Evolutionary conservation across 2,888 invertebrate genomes (phyloP).

Genomic region (Drosophila formosana): DNA sequence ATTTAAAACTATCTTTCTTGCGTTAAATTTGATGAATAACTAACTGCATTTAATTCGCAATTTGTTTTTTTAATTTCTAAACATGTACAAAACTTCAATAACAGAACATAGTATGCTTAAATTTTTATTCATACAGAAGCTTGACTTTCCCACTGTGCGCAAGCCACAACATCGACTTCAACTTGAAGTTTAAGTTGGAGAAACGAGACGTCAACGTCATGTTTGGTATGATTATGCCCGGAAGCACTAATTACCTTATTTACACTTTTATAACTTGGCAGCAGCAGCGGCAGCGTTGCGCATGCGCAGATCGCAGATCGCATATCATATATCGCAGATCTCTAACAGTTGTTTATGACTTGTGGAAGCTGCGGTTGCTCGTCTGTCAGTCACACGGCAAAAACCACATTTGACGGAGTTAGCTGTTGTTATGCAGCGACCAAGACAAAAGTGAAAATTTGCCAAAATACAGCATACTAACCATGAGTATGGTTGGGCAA

Average conservation of each 20-base stretch:
- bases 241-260: slow-evolving; percentile 84
- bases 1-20: too few species aligned
- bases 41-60: too few species aligned
- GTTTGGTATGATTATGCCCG: slow-evolving; percentile 81
- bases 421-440: slow-evolving; percentile 36
- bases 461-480: slow-evolving; percentile 15
- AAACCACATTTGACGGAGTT: slow-evolving; percentile 57
- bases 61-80: too few species aligned
- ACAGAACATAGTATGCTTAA: not conserved
- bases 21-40: too few species aligned
- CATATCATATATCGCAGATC: slow-evolving; percentile 38
- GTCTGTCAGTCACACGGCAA: slow-evolving; percentile 6
- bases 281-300: slow-evolving; percentile 47
- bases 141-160: slow-evolving; percentile 13
- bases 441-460: slow-evolving; percentile 70
- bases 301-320: slow-evolving; percentile 50
- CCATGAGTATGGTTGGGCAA: slow-evolving; percentile 23
- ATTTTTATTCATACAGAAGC: not conserved
- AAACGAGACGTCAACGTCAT: slow-evolving; percentile 62
- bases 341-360: slow-evolving; percentile 71
- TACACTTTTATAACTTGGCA: slow-evolving; percentile 81
- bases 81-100: too few species aligned
- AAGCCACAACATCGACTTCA: not conserved
- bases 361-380: slow-evolving; percentile 60
- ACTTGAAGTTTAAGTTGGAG: slow-evolving; percentile 20